Evolutionary conservation across 2,113 vertebrate genomes (phyloP), one percentile per base, ranked within the genome.

Genomic region (Sturnus vulgaris): DNA sequence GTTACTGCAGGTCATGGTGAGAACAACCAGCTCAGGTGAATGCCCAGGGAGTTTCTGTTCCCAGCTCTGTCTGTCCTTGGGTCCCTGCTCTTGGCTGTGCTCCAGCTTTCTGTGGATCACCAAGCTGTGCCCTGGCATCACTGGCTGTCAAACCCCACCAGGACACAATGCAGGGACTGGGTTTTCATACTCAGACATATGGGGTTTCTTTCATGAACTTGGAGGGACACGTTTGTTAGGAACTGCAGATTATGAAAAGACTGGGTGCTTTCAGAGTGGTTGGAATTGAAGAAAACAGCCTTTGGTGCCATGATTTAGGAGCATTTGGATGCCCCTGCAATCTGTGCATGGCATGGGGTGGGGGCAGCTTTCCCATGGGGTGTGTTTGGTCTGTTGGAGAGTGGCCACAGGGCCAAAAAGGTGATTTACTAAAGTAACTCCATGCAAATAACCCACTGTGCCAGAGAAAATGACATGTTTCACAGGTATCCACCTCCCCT

Each of bases 111-210:
- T 4, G 3, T 20, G 66, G 44, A 53, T 27, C 69, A 53, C 57
- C 47, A n/a, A 9, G 12, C 60, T 59, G 60, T 2, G 0, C 13
- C 49, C 37, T 9, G 37, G 20, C 78, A 55, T 22, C 53, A 14
- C 21, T 3, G 39, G 5, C 47, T 42, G 50, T 35, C 44, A 72
- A 22, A 40, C 33, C 21, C 39, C 30, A 28, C 30, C 31, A 22
- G 4, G 11, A 75, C 8, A 35, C 49, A 28, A 0, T 1, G 18
- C 13, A 24, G 52, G 47, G 47, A 11, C 17, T 61, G 85, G 42
- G 13, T 22, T 71, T 75, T 39, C 40, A 13, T 44, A 39, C 44
- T 82, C 63, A 23, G 10, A 44, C 17, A 44, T 0, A 0, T 6
- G 24, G 9, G 8, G 18, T 31, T 90, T 57, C 23, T 70, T 52